phyloP scores from a whole-genome alignment of 1,140 invertebrate species.

The Gerris buenoi region DNA sequence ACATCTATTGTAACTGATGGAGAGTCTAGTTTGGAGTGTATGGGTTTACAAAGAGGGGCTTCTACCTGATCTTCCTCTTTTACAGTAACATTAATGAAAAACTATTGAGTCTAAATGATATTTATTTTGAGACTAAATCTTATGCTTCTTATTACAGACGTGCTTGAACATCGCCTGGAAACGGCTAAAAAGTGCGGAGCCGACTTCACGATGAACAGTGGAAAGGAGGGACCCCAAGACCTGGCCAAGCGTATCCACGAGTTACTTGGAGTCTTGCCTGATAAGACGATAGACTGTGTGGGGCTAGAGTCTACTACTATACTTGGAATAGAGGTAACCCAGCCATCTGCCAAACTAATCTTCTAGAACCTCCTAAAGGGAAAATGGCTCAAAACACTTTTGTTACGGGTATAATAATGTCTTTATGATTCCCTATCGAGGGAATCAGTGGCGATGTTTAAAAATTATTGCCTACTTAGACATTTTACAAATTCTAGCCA shows the following conservation, averaged over 20 bases:
- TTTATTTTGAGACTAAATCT: no score
- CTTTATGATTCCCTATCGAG: no score
- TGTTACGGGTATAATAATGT: no score
- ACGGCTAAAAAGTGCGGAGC: constrained; percentile 73
- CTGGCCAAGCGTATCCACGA: constrained; percentile 43
- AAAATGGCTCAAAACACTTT: no score
- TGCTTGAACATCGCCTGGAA: constrained; percentile 55
- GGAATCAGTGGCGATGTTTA: no score
- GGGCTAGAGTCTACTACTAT: constrained; percentile 65
- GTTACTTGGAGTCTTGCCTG: constrained; percentile 43
- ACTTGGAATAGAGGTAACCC: constrained; percentile 61
- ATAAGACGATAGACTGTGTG: constrained; percentile 73
- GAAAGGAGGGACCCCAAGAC: constrained; percentile 38
- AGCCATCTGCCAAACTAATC: no score
- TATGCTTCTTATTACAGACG: constrained; percentile 39
- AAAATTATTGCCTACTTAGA: no score
- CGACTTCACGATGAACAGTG: constrained; percentile 39
- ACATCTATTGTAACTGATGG: no score
- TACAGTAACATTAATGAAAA: neutral
- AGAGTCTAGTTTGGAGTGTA: no score
- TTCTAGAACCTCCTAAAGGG: no score
- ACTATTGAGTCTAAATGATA: no score
- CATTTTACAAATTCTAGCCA: no score
- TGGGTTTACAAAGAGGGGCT: neutral
- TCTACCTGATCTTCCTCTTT: neutral